Evolutionary conservation across 2,113 vertebrate genomes (phyloP), one percentile per base, ranked within the genome.

Genomic region (Nanorana parkeri): DNA sequence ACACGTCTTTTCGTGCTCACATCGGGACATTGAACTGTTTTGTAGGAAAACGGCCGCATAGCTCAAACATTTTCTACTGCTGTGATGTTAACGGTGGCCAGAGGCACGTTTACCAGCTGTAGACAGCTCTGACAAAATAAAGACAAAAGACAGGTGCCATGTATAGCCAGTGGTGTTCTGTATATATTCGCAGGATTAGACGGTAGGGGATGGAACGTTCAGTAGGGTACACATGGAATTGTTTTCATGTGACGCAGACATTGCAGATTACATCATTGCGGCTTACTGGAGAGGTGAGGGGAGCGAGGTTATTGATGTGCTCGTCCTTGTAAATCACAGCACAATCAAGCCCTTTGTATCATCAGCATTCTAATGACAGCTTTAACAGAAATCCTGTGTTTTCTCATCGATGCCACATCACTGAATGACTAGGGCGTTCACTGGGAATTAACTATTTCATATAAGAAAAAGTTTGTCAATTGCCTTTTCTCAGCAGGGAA

Each of bases 171-270:
- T 4, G 20, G 17, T 55, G 7, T 78, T 4, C 19, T 55, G 28
- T 51, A 15, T n/a, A 56, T n/a, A 8, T 51, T 47, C 61, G 24
- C 29, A 28, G 15, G 11, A 60, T 47, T 64, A 26, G 23, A 47
- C 21, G 20, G 41, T 74, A 36, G 36, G 26, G 20, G 36, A 36
- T 10, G 28, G 26, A n/a, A 17, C 21, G 17, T 63, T 21, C 47
- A 21, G 5, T 23, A 17, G 8, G 17, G 61, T 72, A 73, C n/a
- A 74, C 79, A 73, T 73, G 79, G 67, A 81, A 67, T 55, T 75
- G 71, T 58, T 82, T 82, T 75, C 61, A 67, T 75, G 26, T 66
- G 63, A 82, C 63, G 52, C 71, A 82, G 21, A 63, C 47, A 72
- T 24, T 15, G 56, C 61, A 54, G 47, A 74, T 81, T 54, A 75